Evolutionary conservation across 64 coral and sea anemone species (phyloP).

Genomic region (Catalaphyllia jardinei): DNA sequence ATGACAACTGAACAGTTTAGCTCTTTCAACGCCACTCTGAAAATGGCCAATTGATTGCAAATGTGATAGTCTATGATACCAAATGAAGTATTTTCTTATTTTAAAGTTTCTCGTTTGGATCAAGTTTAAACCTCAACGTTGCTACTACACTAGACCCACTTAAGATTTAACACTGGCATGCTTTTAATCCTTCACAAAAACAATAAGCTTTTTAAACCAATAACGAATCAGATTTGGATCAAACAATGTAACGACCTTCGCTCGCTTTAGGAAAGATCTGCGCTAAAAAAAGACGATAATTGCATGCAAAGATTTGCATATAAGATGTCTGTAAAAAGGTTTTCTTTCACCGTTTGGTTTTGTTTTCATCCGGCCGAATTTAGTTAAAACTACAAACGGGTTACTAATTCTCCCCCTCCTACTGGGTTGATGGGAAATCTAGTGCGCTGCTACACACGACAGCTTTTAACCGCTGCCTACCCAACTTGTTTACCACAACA

Average conservation of each 20-base stretch:
- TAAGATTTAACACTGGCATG: not conserved
- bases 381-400: not conserved
- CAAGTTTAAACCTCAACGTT: not conserved
- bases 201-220: not conserved
- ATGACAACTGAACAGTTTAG: not conserved
- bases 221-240: not conserved
- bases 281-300: not conserved
- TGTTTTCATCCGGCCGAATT: not conserved
- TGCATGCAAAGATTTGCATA: slow-evolving; percentile 5
- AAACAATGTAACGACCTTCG: not conserved
- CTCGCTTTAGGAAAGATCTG: not conserved
- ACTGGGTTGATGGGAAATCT: no score
- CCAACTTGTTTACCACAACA: no score
- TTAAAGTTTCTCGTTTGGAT: not conserved
- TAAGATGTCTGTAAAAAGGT: not conserved
- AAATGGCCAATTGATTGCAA: not conserved
- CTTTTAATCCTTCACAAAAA: slow-evolving; percentile 19
- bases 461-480: no score
- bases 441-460: no score
- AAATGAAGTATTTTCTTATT: not conserved
- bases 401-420: no score
- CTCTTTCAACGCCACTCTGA: not conserved
- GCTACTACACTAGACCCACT: not conserved
- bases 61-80: not conserved
- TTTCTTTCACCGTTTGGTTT: not conserved